Evolutionary conservation across 2,113 vertebrate genomes (phyloP), one percentile per base, ranked within the genome.

Genomic region (Mustela nigripes): DNA sequence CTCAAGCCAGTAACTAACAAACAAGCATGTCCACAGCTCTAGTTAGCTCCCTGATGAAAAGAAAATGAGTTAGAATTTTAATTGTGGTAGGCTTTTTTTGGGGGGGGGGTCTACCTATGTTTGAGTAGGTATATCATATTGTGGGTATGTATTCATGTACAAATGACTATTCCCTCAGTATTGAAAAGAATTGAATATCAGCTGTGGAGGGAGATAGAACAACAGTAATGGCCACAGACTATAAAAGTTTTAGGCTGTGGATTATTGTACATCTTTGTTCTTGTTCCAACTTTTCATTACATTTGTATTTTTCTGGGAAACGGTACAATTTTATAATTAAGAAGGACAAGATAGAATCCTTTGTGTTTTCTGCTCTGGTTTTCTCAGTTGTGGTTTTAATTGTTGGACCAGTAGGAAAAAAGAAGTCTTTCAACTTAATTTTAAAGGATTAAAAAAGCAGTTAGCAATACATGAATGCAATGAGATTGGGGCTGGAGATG

Each of bases 241-340:
- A 73, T 8, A 65, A 2, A 71, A 78, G n/a, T 45, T 85, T 94
- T 82, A 95, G 76, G 14, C 19, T 82, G 42, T n/a, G 9, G 18
- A 26, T 95, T 88, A 79, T 60, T 21, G 18, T 89, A 89, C 39
- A 24, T 79, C 63, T 76, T 78, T 95, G 45, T 92, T 94, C 76
- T 89, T 85, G 4, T 94, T 95, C 28, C 10, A 82, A n/a, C 4
- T 89, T 96, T 96, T 96, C 73, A 69, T 89, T 96, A 21, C 26
- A 58, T 89, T 96, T 82, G 12, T 83, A 33, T 76, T 73, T 97
- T 71, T 84, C 76, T 91, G 56, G n/a, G 81, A 97, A 31, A 16
- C 12, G 84, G 48, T 26, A 36, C 16, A 82, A 60, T 95, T 93
- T 96, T 93, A 89, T 78, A 91, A 89, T 83, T 79, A 71, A 93